Evolutionary conservation across 2,797 vertebrate species (phyloP).

Genomic region (Catostomus latipinnis): DNA sequence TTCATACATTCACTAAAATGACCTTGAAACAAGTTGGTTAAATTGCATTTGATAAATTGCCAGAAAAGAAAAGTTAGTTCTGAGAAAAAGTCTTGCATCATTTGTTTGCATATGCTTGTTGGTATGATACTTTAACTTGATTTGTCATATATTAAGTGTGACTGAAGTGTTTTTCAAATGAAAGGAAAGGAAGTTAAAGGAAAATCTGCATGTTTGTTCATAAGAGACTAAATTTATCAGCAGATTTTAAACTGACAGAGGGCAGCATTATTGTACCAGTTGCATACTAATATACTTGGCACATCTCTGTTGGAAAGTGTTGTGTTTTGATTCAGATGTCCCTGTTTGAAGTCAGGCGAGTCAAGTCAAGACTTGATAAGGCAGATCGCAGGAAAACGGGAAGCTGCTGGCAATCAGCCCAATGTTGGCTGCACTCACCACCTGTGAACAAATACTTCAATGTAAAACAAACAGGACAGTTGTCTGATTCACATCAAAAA

Average conservation of each 20-base stretch:
- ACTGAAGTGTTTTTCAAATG: background rate
- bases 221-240: background rate
- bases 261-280: background rate
- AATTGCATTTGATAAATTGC: no score
- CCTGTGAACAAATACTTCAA: conserved; percentile 13
- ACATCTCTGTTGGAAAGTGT: conserved; percentile 9
- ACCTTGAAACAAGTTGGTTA: background rate
- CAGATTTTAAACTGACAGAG: background rate
- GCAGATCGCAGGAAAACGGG: conserved; percentile 11
- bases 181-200: no score
- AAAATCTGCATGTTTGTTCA: background rate
- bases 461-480: conserved; percentile 21
- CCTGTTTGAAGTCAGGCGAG: conserved; percentile 48
- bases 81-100: no score
- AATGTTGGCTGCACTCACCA: conserved; percentile 23
- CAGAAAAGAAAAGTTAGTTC: no score
- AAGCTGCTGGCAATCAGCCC: conserved; percentile 30
- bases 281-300: background rate
- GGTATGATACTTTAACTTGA: background rate
- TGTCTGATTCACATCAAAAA: background rate
- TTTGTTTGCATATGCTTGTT: background rate
- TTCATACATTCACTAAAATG: background rate
- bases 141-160: background rate
- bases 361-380: conserved; percentile 46
- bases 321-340: conserved; percentile 27